phyloP scores from a whole-genome alignment of 2,113 vertebrate genomes.

The Tragulus kanchil region DNA sequence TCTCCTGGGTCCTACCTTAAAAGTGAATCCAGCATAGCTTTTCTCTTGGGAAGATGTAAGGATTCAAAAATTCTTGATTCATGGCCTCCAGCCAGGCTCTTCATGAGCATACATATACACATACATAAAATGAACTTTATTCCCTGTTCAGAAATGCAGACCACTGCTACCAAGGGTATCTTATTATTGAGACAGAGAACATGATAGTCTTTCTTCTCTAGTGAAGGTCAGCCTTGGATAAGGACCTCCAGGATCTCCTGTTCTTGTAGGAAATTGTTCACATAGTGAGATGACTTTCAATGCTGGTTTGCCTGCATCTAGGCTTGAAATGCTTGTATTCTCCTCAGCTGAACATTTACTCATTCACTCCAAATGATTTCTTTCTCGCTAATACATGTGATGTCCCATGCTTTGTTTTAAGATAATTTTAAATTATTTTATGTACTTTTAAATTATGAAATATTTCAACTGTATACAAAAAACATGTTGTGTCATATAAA shows the following conservation, averaged over 20 bases:
- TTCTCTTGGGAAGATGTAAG: not conserved
- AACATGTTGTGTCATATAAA: not conserved
- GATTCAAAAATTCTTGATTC: not conserved
- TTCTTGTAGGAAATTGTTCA: not conserved
- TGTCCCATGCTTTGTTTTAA: not conserved
- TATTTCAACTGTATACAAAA: not conserved
- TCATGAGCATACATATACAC: not conserved
- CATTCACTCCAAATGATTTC: not conserved
- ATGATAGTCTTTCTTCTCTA: not conserved
- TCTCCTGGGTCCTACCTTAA: not conserved
- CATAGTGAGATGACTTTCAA: accelerated
- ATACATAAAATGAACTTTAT: not conserved
- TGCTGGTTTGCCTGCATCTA: not conserved
- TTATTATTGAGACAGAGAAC: not conserved
- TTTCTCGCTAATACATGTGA: not conserved
- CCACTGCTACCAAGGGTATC: not conserved
- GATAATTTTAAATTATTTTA: not conserved
- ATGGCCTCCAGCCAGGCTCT: not conserved
- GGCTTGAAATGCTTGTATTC: not conserved
- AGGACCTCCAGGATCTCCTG: not conserved
- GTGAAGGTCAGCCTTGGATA: not conserved
- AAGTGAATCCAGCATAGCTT: not conserved
- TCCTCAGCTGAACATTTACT: not conserved
- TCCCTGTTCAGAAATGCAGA: not conserved
- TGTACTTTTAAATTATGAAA: slow-evolving; percentile 33